A percentile compares a stretch with the other conserved stretches of the same genome.
Conservation (phyloP, 2,113 vertebrate genomes). For the Circaetus gallicus region DNA sequence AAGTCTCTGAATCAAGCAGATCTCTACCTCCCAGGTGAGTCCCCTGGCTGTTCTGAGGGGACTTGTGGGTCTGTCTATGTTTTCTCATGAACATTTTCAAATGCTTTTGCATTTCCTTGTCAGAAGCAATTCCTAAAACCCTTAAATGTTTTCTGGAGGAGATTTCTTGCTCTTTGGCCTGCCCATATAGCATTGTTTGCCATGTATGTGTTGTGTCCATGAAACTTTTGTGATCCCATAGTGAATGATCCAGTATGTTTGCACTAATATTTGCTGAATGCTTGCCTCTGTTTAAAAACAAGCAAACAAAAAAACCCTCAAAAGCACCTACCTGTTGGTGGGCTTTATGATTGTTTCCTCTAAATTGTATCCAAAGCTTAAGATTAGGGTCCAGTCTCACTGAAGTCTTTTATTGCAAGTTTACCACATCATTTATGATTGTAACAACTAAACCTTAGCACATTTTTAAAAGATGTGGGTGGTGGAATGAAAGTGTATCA, state of each 20-base stretch:
- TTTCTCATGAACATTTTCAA: background rate
- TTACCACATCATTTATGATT: background rate
- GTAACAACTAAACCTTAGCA: background rate
- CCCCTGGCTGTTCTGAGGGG: background rate
- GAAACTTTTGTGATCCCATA: background rate
- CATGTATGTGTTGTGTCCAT: background rate
- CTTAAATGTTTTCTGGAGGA: background rate
- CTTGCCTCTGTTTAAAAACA: background rate
- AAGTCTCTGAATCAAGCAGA: background rate
- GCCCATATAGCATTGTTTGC: background rate
- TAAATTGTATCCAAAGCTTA: background rate
- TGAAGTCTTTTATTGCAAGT: background rate
- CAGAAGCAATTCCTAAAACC: background rate
- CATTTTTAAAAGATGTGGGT: background rate
- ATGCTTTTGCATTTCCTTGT: background rate
- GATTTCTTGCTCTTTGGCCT: background rate
- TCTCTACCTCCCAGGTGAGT: background rate
- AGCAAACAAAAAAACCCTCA: fast-evolving
- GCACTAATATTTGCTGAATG: background rate
- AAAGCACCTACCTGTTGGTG: background rate
- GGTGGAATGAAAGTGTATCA: background rate
- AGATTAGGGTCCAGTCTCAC: background rate
- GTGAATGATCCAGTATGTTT: background rate
- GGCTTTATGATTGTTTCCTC: background rate
- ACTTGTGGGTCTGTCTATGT: background rate